Evolutionary conservation across 2,113 vertebrate species (phyloP).

Genomic region (Ophthalmolycus amberensis): DNA sequence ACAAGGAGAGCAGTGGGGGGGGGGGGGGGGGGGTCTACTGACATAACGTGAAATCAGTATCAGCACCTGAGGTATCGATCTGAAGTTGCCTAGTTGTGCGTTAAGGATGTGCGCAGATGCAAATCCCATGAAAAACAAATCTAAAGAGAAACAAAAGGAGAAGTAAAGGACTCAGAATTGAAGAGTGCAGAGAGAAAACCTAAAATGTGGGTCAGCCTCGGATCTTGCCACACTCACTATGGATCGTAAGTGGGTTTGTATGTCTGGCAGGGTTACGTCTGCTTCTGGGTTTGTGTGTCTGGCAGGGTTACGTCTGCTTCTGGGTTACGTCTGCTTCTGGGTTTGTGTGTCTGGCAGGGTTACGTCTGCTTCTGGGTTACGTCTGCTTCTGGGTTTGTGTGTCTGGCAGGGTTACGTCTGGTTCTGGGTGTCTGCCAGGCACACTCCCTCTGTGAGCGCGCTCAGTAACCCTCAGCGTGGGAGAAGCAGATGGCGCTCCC

Average conservation of each 20-base stretch:
- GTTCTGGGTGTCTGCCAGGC: conserved; percentile 73
- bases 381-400: conserved; percentile 58
- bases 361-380: conserved; percentile 34
- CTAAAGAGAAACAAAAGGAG: neutral
- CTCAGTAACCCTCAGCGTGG: conserved; percentile 71
- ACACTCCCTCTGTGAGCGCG: conserved; percentile 60
- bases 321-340: too few relatives aligned
- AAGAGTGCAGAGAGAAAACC: neutral
- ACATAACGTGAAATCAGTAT: neutral
- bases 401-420: conserved; percentile 70
- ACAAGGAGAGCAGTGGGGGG: neutral
- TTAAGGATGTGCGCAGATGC: too few relatives aligned
- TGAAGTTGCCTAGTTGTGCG: neutral
- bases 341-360: too few relatives aligned
- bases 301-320: too few relatives aligned
- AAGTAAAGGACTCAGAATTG: neutral
- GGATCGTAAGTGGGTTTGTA: too few relatives aligned
- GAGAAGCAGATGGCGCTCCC: conserved; percentile 80
- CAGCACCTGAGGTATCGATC: neutral
- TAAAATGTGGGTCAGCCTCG: conserved; percentile 61
- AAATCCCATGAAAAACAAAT: neutral
- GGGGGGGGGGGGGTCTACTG: neutral
- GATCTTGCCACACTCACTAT: conserved; percentile 41
- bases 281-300: too few relatives aligned
- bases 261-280: too few relatives aligned